Base-by-base conservation (phyloP, 2,888 invertebrate genomes). In the Trachelus tabidus region DNA sequence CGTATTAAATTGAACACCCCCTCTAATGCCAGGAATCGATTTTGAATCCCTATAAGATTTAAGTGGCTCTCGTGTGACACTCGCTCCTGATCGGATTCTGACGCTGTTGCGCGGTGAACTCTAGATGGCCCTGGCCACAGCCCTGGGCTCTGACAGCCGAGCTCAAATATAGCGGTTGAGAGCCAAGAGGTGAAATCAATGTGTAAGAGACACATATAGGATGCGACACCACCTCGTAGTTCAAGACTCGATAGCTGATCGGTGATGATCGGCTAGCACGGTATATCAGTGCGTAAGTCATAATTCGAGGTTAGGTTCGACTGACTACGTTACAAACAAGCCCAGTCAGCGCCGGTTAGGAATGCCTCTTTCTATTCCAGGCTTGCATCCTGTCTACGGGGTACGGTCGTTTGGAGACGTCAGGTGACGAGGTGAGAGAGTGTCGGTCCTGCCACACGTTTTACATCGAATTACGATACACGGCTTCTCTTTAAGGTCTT, bases 291-390 rank as follows among this genome's bases (percentile, higher is more conserved):
- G 23, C 71, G 71, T 71, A 71, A 31, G 71, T 33, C 71, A 34
- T 71, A 56, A 56, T 23, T 9, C 56, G 56, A 56, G 56, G 56
- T 56, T 56, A 56, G 56, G 23, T 56, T 34, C 12, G 33, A 71
- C 71, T 15, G 71, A 71, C 71, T 31, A 31, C 31, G 23, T 71
- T 71, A 71, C 71, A 71, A 71, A 71, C 71, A 34, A 71, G 71
- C 71, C 33, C 71, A 71, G 31, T 12, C 71, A 71, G 31, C 71
- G 71, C 71, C 33, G 12, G 12, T 34, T 23, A 71, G 71, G 31
- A 71, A 71, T 71, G 30, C 71, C 71, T 71, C 71, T 71, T 34
- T 71, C 71, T 31, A 34, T 34, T 56, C 23, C 56, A 56, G 56
- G 56, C 56, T 56, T 56, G 23, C 56, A 56, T 56, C 56, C 56